Percentiles rank a stretch among this genome's conserved stretches.
Conservation (phyloP, 2,797 vertebrate genomes). For the Anguilla megastoma region DNA sequence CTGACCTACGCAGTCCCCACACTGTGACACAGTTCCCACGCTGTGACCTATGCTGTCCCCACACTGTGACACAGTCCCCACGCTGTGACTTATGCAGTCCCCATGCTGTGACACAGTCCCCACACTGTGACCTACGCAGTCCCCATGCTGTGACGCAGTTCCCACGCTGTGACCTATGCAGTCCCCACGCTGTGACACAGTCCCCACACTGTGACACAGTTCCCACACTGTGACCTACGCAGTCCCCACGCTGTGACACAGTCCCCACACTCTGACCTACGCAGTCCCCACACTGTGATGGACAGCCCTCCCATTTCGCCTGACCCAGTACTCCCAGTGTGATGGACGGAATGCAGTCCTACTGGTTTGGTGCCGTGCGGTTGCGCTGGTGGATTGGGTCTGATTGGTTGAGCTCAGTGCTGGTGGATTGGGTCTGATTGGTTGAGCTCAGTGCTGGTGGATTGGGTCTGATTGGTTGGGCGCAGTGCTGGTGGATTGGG, state of each 20-base stretch:
- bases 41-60: too few species aligned
- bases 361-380: not conserved
- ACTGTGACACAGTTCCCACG: not conserved
- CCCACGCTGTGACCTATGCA: too few species aligned
- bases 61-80: not conserved
- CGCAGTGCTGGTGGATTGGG: too few species aligned
- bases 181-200: too few species aligned
- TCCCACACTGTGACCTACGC: not conserved
- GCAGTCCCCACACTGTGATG: too few species aligned
- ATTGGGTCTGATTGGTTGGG: too few species aligned
- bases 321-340: not conserved
- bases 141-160: not conserved
- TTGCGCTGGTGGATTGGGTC: too few species aligned
- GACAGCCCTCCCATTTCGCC: not conserved
- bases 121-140: not conserved
- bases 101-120: not conserved
- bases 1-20: too few species aligned
- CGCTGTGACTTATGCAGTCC: not conserved
- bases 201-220: not conserved
- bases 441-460: too few species aligned
- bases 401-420: not conserved
- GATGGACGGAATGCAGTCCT: not conserved
- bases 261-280: not conserved
- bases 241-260: not conserved
- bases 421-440: too few species aligned